Evolutionary conservation across 64 coral and sea anemone species (phyloP).

Genomic region (Orbicella faveolata): DNA sequence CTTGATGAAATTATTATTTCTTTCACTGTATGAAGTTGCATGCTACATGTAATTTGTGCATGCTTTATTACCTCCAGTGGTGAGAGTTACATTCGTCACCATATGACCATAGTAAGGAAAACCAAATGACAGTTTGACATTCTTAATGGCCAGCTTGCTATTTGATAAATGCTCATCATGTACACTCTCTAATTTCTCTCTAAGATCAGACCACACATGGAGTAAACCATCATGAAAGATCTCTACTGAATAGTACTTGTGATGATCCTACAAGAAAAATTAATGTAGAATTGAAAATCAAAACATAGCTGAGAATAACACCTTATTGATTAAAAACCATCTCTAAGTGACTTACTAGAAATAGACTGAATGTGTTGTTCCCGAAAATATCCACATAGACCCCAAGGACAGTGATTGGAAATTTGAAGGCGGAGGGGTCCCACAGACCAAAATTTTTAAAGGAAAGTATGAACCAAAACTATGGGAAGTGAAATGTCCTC

Average conservation of each 20-base stretch:
- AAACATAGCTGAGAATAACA: not conserved
- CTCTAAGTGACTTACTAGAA: not conserved
- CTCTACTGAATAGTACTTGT: conserved; percentile 4
- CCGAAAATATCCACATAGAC: too few species aligned
- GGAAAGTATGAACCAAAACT: too few species aligned
- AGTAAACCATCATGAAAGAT: not conserved
- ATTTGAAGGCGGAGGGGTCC: too few species aligned
- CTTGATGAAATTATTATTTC: too few species aligned
- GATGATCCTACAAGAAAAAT: not conserved
- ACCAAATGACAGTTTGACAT: conserved; percentile 31
- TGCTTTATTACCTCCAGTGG: conserved; percentile 39
- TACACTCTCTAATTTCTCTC: not conserved
- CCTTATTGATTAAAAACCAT: not conserved
- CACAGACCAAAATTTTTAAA: too few species aligned
- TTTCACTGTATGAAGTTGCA: not conserved
- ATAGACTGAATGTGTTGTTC: too few species aligned
- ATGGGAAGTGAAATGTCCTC: too few species aligned
- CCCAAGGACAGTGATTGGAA: too few species aligned
- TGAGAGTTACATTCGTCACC: conserved; percentile 42
- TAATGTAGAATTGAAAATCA: not conserved
- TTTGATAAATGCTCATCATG: conserved; percentile 20
- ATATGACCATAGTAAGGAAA: conserved; percentile 69
- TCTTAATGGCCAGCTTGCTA: not conserved
- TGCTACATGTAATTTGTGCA: not conserved
- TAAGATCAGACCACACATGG: conserved; percentile 24